Conservation (phyloP, 1,140 invertebrate species). For the Macrocentrus cingulum region DNA sequence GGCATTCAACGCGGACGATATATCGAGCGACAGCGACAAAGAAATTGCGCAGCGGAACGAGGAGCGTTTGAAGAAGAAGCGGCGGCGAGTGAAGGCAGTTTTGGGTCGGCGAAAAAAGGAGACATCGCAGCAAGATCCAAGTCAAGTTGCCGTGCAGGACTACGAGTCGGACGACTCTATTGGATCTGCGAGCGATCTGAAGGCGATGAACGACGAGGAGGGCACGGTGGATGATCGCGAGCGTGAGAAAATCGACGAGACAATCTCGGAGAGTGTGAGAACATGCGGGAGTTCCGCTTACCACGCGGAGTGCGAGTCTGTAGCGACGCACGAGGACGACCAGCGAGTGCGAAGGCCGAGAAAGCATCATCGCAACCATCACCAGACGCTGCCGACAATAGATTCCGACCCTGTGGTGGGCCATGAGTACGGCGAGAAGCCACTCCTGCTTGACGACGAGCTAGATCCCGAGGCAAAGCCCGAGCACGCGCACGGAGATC, state of each 20-base stretch:
- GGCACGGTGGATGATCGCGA: constrained; percentile 49
- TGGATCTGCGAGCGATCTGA: constrained; percentile 73
- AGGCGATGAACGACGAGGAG: constrained; percentile 65
- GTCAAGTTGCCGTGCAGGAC: constrained; percentile 28
- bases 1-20: constrained; percentile 62
- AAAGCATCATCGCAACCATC: constrained; percentile 27
- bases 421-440: constrained; percentile 78
- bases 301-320: constrained; percentile 72
- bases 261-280: constrained; percentile 68
- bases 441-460: constrained; percentile 78
- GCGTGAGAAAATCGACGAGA: constrained; percentile 59
- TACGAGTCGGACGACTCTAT: constrained; percentile 70
- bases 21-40: constrained; percentile 65
- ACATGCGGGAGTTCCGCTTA: constrained; percentile 72
- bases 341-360: constrained; percentile 38
- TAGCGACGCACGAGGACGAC: constrained; percentile 67
- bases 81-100: constrained; percentile 41
- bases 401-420: constrained; percentile 63
- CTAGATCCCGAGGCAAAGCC: constrained; percentile 66
- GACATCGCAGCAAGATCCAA: constrained; percentile 24
- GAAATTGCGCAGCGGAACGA: constrained; percentile 38
- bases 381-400: constrained; percentile 34
- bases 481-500: constrained; percentile 53
- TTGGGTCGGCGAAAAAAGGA: constrained; percentile 41
- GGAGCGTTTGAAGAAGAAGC: constrained; percentile 50